Percentiles rank a stretch among this genome's conserved stretches.
Evolutionary conservation across 2,888 invertebrate species (phyloP).

Genomic region (Parochlus steinenii): DNA sequence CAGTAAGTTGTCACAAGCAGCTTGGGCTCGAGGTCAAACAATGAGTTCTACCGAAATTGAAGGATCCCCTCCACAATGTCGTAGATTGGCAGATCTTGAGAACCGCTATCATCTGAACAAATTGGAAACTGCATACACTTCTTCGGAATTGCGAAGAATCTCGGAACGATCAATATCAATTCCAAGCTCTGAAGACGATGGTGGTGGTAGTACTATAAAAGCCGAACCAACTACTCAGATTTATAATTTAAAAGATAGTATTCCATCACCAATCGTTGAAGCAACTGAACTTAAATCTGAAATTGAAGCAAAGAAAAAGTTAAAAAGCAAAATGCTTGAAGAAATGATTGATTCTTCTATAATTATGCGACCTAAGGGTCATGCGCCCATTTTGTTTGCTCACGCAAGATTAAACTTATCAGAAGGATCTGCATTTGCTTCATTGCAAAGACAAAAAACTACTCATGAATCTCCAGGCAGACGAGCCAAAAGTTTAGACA

Average conservation of each 20-base stretch:
- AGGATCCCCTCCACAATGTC: constrained; percentile 56
- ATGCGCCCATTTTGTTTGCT: constrained; percentile 62
- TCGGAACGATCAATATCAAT: constrained; percentile 60
- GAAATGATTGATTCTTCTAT: constrained; percentile 50
- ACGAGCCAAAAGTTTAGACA: constrained; percentile 68
- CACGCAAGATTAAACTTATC: constrained; percentile 65
- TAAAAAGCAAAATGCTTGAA: constrained; percentile 39
- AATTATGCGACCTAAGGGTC: constrained; percentile 48
- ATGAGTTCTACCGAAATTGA: constrained; percentile 67
- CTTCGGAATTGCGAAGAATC: constrained; percentile 48
- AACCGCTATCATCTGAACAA: constrained; percentile 41
- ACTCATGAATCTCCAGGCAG: constrained; percentile 58
- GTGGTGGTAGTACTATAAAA: constrained; percentile 34
- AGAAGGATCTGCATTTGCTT: constrained; percentile 62
- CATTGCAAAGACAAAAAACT: constrained; percentile 59
- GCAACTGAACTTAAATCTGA: constrained; percentile 41
- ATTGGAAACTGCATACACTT: constrained; percentile 9
- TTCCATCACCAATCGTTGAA: constrained; percentile 44
- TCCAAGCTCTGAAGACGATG: constrained; percentile 57
- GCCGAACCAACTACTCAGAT: constrained; percentile 41
- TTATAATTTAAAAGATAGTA: constrained; percentile 41
- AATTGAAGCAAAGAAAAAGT: constrained; percentile 30
- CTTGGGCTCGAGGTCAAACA: constrained; percentile 50
- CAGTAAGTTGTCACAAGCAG: constrained; percentile 47
- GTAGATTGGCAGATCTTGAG: constrained; percentile 44